A percentile compares a stretch with the other conserved stretches of the same genome.
phyloP scores from a whole-genome alignment of 1,140 invertebrate genomes.

The Neodiprion fabricii region DNA sequence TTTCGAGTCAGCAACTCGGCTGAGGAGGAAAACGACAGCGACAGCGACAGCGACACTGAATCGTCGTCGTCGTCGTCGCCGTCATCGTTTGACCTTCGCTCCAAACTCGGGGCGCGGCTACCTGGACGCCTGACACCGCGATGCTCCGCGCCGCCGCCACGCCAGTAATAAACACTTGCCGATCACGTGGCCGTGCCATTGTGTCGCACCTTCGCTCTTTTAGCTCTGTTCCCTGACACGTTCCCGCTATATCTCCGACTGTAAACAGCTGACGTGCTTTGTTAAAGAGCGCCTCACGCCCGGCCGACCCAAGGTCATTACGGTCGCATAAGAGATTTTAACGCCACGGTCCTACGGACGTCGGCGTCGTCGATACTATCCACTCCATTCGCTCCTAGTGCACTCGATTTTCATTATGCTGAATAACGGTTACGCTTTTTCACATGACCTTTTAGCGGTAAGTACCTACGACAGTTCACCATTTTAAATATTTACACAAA shows the following conservation, averaged over 20 bases:
- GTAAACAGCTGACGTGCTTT: too few relatives aligned
- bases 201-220: constrained; percentile 19
- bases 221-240: constrained; percentile 31
- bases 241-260: not conserved
- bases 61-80: constrained; percentile 32
- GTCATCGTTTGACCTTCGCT: constrained; percentile 35
- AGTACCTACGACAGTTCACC: too few relatives aligned
- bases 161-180: constrained; percentile 38
- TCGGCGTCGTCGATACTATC: too few relatives aligned
- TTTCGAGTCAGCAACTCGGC: constrained; percentile 4
- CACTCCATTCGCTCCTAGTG: too few relatives aligned
- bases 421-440: too few relatives aligned
- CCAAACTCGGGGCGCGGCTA: constrained; percentile 29
- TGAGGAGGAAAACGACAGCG: not conserved
- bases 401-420: too few relatives aligned
- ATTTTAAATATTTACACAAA: too few relatives aligned
- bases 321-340: too few relatives aligned
- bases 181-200: constrained; percentile 36
- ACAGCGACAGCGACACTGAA: not conserved
- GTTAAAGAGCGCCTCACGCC: too few relatives aligned
- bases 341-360: too few relatives aligned
- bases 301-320: too few relatives aligned
- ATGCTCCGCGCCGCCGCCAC: not conserved
- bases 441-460: too few relatives aligned
- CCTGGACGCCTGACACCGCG: not conserved